Evolutionary conservation across 1,140 invertebrate species (phyloP).

Genomic region (Sipha flava): DNA sequence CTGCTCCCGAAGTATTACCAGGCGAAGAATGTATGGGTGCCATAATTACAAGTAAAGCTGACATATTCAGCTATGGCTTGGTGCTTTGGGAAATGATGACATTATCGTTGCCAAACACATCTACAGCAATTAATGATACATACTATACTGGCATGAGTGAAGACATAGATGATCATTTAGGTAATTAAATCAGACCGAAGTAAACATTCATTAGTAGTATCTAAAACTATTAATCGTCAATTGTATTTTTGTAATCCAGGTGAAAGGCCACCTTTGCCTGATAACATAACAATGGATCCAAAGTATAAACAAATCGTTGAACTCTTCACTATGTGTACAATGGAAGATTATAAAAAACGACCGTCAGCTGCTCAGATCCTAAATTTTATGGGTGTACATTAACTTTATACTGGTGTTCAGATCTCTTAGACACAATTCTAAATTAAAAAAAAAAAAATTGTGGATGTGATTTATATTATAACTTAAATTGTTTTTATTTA

Average conservation of each 20-base stretch:
- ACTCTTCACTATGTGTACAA: conserved; percentile 63
- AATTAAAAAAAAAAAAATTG: too few species aligned
- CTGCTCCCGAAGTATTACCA: conserved; percentile 61
- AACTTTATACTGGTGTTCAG: neutral
- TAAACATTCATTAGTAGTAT: too few species aligned
- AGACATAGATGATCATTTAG: neutral
- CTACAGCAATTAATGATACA: neutral
- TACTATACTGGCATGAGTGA: conserved; percentile 6
- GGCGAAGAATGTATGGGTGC: conserved; percentile 42
- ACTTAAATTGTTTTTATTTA: neutral
- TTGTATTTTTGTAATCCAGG: conserved; percentile 9
- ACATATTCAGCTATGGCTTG: conserved; percentile 71
- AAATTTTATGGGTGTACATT: neutral
- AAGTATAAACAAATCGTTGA: conserved; percentile 58
- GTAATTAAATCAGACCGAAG: too few species aligned
- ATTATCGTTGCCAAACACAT: conserved; percentile 54
- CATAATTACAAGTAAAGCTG: conserved; percentile 59
- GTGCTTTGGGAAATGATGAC: conserved; percentile 74
- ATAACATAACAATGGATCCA: conserved; percentile 46
- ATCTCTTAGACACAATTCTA: neutral
- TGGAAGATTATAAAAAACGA: conserved; percentile 50
- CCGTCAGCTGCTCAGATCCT: conserved; percentile 49
- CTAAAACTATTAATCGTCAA: too few species aligned
- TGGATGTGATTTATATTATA: too few species aligned
- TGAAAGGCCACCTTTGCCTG: conserved; percentile 58